Percentiles rank a stretch among this genome's conserved stretches.
Evolutionary conservation across 2,888 invertebrate genomes (phyloP).

Genomic region (Drosophila borborema): DNA sequence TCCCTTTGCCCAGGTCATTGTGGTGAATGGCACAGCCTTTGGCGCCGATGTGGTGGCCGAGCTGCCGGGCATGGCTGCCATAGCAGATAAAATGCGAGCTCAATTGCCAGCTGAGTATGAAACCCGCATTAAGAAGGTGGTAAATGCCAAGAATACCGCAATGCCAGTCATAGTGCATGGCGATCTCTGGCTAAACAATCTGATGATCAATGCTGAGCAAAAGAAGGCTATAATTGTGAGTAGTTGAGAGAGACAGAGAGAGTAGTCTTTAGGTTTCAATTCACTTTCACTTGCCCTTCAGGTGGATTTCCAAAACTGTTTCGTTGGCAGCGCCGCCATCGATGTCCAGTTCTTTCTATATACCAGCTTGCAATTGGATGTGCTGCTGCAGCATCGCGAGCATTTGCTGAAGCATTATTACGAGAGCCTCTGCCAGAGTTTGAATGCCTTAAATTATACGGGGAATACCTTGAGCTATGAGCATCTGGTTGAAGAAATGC

Average conservation of each 20-base stretch:
- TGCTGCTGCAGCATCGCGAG: slow-evolving; percentile 66
- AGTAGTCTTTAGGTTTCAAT: neutral
- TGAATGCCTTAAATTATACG: slow-evolving; percentile 46
- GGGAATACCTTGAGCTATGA: slow-evolving; percentile 58
- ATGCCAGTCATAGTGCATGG: slow-evolving; percentile 86
- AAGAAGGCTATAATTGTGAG: slow-evolving; percentile 69
- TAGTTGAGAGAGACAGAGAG: neutral
- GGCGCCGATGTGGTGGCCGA: slow-evolving; percentile 46
- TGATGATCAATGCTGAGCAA: slow-evolving; percentile 46
- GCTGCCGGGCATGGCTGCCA: slow-evolving; percentile 82
- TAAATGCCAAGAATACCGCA: slow-evolving; percentile 51
- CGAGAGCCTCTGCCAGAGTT: slow-evolving; percentile 54
- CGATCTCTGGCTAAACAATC: slow-evolving; percentile 86
- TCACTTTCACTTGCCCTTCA: slow-evolving; percentile 19
- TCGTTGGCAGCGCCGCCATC: slow-evolving; percentile 79
- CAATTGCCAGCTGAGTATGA: slow-evolving; percentile 51
- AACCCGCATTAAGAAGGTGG: slow-evolving; percentile 54
- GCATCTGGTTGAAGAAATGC: slow-evolving; percentile 68
- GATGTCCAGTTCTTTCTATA: slow-evolving; percentile 83
- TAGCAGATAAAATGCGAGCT: slow-evolving; percentile 82
- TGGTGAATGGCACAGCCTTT: slow-evolving; percentile 58
- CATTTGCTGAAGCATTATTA: slow-evolving; percentile 74
- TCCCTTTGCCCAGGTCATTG: slow-evolving; percentile 38
- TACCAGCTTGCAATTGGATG: slow-evolving; percentile 77
- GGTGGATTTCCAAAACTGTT: slow-evolving; percentile 83